Evolutionary conservation across 2,888 invertebrate species (phyloP).

Genomic region (Julus scanicus): DNA sequence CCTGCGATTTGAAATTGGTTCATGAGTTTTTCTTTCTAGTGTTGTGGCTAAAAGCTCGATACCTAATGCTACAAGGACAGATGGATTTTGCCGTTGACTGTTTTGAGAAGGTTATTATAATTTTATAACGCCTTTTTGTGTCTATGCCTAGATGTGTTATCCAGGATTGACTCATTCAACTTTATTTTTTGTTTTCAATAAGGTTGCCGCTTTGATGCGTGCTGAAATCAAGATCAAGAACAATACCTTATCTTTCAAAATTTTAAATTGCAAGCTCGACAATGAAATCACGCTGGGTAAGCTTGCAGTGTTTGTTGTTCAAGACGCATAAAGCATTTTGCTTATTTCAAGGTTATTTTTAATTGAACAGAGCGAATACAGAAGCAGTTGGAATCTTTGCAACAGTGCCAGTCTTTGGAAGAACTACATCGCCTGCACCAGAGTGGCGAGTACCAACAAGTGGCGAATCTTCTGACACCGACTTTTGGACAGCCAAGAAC

Average conservation of each 20-base stretch:
- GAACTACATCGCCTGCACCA: constrained; percentile 65
- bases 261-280: constrained; percentile 62
- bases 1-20: constrained; percentile 8
- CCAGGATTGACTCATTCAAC: too few species aligned
- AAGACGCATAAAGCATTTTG: neutral
- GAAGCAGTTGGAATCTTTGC: constrained; percentile 63
- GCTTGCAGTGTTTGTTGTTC: neutral
- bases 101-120: constrained; percentile 62
- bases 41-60: constrained; percentile 64
- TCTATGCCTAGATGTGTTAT: too few species aligned
- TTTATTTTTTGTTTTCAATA: neutral
- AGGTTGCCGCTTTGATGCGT: neutral
- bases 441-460: constrained; percentile 63
- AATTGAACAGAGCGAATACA: constrained; percentile 62
- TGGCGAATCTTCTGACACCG: constrained; percentile 64
- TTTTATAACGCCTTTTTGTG: neutral
- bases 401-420: constrained; percentile 65
- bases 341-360: constrained; percentile 20
- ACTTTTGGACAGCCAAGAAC: constrained; percentile 60
- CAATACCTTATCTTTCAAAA: constrained; percentile 52
- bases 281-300: constrained; percentile 61
- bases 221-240: constrained; percentile 41
- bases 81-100: constrained; percentile 63
- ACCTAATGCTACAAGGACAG: constrained; percentile 62
- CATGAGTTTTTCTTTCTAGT: constrained; percentile 60